Evolutionary conservation across 1,140 invertebrate species (phyloP).

Genomic region (Leguminivora glycinivorella): DNA sequence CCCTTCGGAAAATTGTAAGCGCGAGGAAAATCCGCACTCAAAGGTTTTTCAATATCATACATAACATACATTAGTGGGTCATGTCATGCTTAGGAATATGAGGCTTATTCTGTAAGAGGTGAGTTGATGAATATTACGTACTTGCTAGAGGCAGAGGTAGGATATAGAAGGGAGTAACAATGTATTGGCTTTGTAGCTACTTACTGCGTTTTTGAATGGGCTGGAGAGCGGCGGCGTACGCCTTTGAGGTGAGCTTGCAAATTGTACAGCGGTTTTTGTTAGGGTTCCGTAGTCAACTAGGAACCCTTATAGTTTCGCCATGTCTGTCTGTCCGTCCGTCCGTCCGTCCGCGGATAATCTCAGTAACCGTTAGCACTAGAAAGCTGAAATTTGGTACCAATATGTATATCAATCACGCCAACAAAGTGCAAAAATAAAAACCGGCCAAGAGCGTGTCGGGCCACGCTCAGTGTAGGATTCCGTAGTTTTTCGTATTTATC

Average conservation of each 20-base stretch:
- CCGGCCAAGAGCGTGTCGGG: no score
- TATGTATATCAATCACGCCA: no score
- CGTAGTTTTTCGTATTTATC: no score
- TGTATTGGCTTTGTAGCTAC: neutral
- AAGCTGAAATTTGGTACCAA: no score
- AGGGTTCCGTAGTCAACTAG: no score
- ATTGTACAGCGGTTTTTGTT: constrained; percentile 12
- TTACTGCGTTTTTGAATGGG: neutral
- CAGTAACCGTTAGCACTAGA: no score
- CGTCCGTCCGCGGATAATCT: no score
- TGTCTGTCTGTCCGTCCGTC: no score
- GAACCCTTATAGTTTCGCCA: no score
- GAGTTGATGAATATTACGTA: neutral
- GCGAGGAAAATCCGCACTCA: neutral
- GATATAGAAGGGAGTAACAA: neutral
- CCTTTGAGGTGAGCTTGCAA: constrained; percentile 15
- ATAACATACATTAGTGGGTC: constrained; percentile 25
- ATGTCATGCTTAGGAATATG: constrained; percentile 17
- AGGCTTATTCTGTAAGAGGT: constrained; percentile 4
- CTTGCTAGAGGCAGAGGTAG: no score
- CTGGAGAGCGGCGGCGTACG: neutral
- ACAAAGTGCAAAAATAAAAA: no score
- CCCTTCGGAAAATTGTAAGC: constrained; percentile 8
- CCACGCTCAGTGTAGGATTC: no score
- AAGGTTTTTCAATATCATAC: constrained; percentile 27